phyloP scores from a whole-genome alignment of 2,888 invertebrate species.

The Coleophora flavipennella region DNA sequence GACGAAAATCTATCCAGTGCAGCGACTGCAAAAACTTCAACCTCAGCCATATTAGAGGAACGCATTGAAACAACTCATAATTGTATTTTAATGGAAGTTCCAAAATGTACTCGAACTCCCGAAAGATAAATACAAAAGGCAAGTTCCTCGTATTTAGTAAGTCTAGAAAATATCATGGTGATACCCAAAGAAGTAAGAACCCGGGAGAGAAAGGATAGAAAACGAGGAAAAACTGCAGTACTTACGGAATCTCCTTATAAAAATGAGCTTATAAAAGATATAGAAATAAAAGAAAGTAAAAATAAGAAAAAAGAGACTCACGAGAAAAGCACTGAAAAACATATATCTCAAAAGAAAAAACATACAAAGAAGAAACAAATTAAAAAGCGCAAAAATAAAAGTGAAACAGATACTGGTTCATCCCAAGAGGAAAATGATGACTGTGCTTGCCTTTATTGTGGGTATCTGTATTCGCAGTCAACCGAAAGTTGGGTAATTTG shows the following conservation, averaged over 20 bases:
- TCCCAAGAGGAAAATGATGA: constrained; percentile 12
- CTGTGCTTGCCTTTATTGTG: constrained; percentile 15
- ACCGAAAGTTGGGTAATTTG: constrained; percentile 20
- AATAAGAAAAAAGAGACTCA: constrained; percentile 1
- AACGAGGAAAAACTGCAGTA: constrained; percentile 11
- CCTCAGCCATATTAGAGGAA: no score
- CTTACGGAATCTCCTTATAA: constrained; percentile 8
- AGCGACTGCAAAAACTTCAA: no score
- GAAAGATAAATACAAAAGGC: no score
- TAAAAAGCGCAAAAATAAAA: constrained; percentile 6
- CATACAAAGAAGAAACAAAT: constrained; percentile 5
- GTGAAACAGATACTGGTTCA: constrained; percentile 2
- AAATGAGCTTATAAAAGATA: constrained; percentile 5
- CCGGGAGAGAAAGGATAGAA: constrained; percentile 1
- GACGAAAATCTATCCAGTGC: no score
- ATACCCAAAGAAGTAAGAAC: no score
- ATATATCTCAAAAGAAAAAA: constrained; percentile 3
- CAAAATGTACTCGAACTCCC: no score
- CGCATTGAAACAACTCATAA: no score
- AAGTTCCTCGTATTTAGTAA: no score
- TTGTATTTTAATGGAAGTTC: no score
- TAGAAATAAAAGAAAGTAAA: not conserved
- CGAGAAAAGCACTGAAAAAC: constrained; percentile 3
- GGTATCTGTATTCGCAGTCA: constrained; percentile 12
- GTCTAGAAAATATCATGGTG: no score